Conservation (phyloP, 2,797 vertebrate species). For the Cygnus olor region DNA sequence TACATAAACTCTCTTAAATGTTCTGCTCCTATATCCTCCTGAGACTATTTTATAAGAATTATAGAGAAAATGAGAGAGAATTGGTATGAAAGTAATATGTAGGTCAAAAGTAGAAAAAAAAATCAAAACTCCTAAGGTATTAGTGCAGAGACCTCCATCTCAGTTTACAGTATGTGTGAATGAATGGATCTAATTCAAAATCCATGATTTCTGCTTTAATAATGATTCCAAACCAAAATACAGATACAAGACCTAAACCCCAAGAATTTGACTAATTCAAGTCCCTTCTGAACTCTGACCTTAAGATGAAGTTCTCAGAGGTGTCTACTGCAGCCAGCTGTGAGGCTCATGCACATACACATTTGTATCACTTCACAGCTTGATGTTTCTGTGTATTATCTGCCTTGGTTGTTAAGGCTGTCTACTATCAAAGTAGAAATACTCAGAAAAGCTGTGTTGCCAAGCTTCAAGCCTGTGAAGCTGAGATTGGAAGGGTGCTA, state of each 20-base stretch:
- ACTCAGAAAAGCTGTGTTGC: not conserved
- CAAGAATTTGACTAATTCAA: not conserved
- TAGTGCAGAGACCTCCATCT: not conserved
- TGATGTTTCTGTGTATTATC: not conserved
- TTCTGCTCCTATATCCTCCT: not conserved
- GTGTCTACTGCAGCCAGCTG: not conserved
- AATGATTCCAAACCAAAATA: not conserved
- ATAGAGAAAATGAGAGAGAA: not conserved
- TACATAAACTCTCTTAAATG: not conserved
- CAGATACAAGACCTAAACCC: not conserved
- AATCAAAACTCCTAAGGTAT: not conserved
- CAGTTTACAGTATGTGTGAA: not conserved
- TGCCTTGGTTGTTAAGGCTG: not conserved
- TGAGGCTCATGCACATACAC: too few species aligned
- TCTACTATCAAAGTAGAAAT: not conserved
- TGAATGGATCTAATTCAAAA: not conserved
- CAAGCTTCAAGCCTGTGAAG: not conserved
- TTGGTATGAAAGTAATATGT: not conserved
- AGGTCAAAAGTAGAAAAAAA: not conserved
- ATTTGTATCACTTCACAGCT: not conserved
- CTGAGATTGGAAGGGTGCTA: not conserved
- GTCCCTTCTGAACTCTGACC: not conserved
- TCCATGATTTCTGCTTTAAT: accelerated
- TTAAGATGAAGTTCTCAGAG: not conserved
- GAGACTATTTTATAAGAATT: not conserved